These are phyloP conservation scores for Climacteris rufus DNA, from an alignment of 2,113 vertebrate species.

Conservation along the genomic window DNA sequence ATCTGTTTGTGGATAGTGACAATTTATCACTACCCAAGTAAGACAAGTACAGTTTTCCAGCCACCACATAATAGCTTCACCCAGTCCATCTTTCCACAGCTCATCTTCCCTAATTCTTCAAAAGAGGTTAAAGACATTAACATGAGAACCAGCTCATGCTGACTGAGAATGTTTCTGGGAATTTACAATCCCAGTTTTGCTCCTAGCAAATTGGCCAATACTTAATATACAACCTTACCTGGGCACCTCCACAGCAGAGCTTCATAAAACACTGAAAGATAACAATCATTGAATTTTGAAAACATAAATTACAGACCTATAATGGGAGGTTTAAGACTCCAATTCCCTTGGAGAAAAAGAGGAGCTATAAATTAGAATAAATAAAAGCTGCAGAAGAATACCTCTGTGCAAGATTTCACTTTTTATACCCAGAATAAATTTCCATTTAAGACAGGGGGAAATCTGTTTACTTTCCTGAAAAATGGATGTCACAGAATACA, in stretches of 20 bases:
- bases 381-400: not conserved
- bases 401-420: constrained; percentile 1
- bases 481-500: not conserved
- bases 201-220: not conserved
- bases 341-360: not conserved
- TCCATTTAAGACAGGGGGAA: not conserved
- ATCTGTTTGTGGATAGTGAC: not conserved
- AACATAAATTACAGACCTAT: constrained; percentile 32
- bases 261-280: constrained; percentile 10
- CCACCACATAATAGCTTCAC: not conserved
- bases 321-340: not conserved
- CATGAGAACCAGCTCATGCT: not conserved
- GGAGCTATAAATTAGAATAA: constrained; percentile 35
- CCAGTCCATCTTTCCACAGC: not conserved
- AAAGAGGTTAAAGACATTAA: not conserved
- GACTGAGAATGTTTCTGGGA: not conserved
- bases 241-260: not conserved
- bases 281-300: constrained; percentile 8
- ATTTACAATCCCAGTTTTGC: constrained; percentile 3
- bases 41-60: not conserved
- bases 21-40: not conserved
- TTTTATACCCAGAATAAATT: constrained; percentile 38
- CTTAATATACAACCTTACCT: constrained; percentile 24
- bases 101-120: not conserved
- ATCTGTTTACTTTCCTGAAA: constrained; percentile 23